Base-by-base conservation (phyloP, 92 coral and sea anemone genomes). In the Palythoa grandis region DNA sequence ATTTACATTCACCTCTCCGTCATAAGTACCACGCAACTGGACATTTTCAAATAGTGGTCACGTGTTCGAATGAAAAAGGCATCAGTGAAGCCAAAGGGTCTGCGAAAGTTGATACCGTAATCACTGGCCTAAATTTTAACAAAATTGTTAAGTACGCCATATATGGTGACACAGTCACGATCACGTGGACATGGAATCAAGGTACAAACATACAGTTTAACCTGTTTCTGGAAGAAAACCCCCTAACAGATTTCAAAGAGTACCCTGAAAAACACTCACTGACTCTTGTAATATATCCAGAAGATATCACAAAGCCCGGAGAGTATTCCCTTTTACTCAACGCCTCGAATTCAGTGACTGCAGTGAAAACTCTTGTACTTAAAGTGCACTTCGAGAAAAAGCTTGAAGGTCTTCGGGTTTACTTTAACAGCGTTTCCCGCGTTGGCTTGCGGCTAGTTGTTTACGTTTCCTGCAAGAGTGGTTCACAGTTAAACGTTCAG, bases 141-240 rank as follows among this genome's bases (percentile, higher is more conserved):
- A 52, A 57, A 39, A 2, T 79, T 63, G 80, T 74, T 5, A 57
- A 57, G 54, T 5, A 52, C 14, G 87, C 86, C 54, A 68, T 70
- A 47, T 95, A 83, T 87, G 93, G 91, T 38, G 53, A 82, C 2
- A 35, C 79, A 24, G 63, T 86, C 11, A 35, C 40, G 3, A 57
- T 96, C 13, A 72, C 82, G n/a, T 93, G 96, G 94, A 35, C 84
- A 16, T 96, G 98, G 98, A 25, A 52, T 3, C 39, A 89, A 20
- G 99, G 98, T 7, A 86, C 95, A 16, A 82, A 89, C 61, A 77
- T 96, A 24, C 20, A 48, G 1, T 85, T 91, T 53, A 68, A 73
- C 11, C 92, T 88, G 17, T 69, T 53, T 67, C 65, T 90, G 2
- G 60, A 63, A 40, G 83, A 60, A 2, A 58, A 54, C 15, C 91